Base-by-base conservation (phyloP, 2,797 vertebrate species). In the Sarcoramphus papa region DNA sequence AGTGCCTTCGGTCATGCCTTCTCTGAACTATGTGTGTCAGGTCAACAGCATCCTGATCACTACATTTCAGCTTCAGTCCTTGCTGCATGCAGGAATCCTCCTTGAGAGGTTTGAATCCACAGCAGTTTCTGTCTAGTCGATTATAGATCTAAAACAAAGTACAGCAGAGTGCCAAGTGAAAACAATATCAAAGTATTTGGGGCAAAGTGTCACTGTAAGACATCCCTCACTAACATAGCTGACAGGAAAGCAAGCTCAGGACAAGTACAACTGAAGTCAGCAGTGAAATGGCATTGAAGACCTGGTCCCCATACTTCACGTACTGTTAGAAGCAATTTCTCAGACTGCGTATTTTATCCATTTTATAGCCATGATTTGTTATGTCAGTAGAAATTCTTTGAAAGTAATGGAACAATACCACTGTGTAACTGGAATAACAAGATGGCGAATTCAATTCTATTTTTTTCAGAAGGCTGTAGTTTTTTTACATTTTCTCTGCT, bases 121-220 rank as follows among this genome's bases (percentile, higher is more conserved):
- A 99, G 97, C 99, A 99, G 95, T 98, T 98, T 95, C 95, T 98
- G 98, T 99, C 99, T 86, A 99, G 98, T 16, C 99, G 99, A 97
- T 98, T 98, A 96, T 99, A 99, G 93, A 99, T 99, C 99, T 99
- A 93, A 92, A 98, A 97, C 82, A 91, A 88, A 96, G 90, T 43
- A 94, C 16, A 79, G 59, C 69, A 91, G 22, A 88, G 62, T 25
- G 47, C 56, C 68, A 90, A 76, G 45, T 91, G 73, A 84, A 93
- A 94, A 93, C 47, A 76, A 22, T 56, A 73, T 17, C 18, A 3
- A 85, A 86, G 47, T 30, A 83, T 40, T 51, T 88, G 76, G 47
- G 47, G 72, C 27, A 68, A 60, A 85, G 59, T 40, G 51, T 60
- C 60, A 64, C 72, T 40, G 4, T 43, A 76, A 80, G 62, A 35